phyloP scores from a whole-genome alignment of 2,113 vertebrate species.

The Nansenia antarctica region DNA sequence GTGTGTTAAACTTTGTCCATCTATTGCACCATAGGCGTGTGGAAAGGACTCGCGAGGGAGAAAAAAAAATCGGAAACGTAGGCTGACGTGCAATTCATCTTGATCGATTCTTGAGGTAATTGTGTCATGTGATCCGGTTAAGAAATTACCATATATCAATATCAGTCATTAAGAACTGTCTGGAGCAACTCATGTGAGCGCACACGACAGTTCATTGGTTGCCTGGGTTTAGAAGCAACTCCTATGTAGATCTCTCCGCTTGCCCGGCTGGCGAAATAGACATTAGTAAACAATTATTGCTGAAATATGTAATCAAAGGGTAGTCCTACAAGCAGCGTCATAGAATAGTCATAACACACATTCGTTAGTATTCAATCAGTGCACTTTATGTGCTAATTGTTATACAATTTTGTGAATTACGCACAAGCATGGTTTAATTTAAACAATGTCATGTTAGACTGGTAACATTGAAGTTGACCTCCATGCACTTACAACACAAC shows the following conservation, averaged over 20 bases:
- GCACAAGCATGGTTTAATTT: background rate
- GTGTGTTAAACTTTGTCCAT: constrained; percentile 33
- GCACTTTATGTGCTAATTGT: background rate
- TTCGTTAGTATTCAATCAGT: constrained; percentile 4
- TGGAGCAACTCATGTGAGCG: constrained; percentile 70
- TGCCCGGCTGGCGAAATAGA: constrained; percentile 55
- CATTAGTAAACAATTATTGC: constrained; percentile 60
- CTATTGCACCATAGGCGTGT: constrained; percentile 79
- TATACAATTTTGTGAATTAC: background rate
- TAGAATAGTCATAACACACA: constrained; percentile 28
- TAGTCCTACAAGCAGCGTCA: constrained; percentile 37
- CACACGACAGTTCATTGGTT: constrained; percentile 80
- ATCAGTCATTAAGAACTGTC: constrained; percentile 91
- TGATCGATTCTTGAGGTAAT: constrained; percentile 99
- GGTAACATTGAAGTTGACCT: constrained; percentile 45
- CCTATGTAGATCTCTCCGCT: constrained; percentile 65
- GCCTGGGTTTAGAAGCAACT: constrained; percentile 77
- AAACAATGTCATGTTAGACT: constrained; percentile 17
- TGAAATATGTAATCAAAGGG: constrained; percentile 47
- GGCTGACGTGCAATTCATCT: constrained; percentile 99
- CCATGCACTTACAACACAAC: background rate
- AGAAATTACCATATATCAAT: constrained; percentile 99
- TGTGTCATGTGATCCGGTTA: constrained; percentile 99
- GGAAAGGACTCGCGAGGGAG: constrained; percentile 82
- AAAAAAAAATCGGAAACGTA: constrained; percentile 89